Base-by-base conservation (phyloP, 2,113 vertebrate genomes). In the Phyllostomus discolor region DNA sequence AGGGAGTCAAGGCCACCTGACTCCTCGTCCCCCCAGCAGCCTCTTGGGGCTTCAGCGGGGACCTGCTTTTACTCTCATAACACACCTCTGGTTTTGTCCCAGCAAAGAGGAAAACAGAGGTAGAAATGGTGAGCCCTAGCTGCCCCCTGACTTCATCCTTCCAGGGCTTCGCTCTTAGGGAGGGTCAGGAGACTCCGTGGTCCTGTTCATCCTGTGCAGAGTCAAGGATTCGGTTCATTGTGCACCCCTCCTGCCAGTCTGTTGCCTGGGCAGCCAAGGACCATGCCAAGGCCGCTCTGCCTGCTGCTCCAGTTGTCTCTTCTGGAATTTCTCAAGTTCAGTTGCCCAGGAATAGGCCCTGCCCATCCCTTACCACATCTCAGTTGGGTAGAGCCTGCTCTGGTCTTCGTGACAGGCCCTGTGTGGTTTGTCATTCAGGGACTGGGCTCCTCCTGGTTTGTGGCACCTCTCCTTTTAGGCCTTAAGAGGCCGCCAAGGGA, bases 361-460 rank as follows among this genome's bases (percentile, higher is more conserved):
- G 0, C 26, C 11, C 2, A 0, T 8, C 80, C 8, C n/a, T 73
- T 46, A 16, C 20, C 9, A 6, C 43, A 26, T 43, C 26, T 6
- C 31, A 38, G 31, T n/a, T 41, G n/a, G n/a, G 59, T 41, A 7
- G 10, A 46, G 38, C 54, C 38, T 12, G 24, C 57, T 80, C 70
- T 50, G 80, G 24, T 62, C 82, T 88, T 90, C 20, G 1, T 20
- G 14, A 31, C 41, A n/a, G 38, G 75, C 10, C 52, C 26, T 76
- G 14, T 57, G 50, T n/a, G 52, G 24, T 50, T 26, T 69, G n/a
- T 92, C 72, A 19, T 67, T 85, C 38, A 43, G 54, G 28, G 78
- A 80, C 57, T 46, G 12, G 20, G 22, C 48, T 46, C 7, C 72
- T 90, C 69, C 35, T 1, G 17, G 62, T 35, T 48, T 35, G 28